phyloP scores from a whole-genome alignment of 2,113 vertebrate species.

The Chroicocephalus ridibundus region DNA sequence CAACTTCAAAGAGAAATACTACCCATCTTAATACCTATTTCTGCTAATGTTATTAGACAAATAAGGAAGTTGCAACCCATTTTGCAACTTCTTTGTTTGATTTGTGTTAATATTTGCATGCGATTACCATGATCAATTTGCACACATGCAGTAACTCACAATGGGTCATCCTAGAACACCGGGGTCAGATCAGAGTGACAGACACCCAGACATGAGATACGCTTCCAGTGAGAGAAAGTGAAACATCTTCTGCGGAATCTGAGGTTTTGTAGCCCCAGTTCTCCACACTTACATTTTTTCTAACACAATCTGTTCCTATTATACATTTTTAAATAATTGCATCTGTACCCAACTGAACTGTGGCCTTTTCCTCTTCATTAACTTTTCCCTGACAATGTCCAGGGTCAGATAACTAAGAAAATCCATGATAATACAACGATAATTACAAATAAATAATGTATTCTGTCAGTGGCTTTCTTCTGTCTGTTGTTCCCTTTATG shows the following conservation, averaged over 20 bases:
- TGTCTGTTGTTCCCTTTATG: background rate
- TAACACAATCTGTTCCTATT: background rate
- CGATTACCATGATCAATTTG: background rate
- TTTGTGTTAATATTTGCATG: background rate
- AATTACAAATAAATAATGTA: background rate
- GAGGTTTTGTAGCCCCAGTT: background rate
- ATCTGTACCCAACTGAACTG: background rate
- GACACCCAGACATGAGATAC: no score
- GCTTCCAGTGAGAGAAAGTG: no score
- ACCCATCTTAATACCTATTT: background rate
- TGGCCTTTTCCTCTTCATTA: background rate
- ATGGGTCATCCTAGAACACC: background rate
- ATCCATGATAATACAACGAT: background rate
- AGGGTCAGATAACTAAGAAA: background rate
- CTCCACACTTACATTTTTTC: background rate
- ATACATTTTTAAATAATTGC: background rate
- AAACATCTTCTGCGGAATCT: background rate
- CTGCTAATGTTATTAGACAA: background rate
- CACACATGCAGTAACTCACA: fast-evolving
- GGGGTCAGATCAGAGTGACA: background rate
- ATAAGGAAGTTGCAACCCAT: background rate
- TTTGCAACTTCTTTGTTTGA: background rate
- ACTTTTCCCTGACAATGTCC: background rate
- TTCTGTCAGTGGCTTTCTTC: background rate
- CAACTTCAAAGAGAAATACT: background rate